Conservation (phyloP, 2,888 invertebrate genomes). For the Troides aeacus region DNA sequence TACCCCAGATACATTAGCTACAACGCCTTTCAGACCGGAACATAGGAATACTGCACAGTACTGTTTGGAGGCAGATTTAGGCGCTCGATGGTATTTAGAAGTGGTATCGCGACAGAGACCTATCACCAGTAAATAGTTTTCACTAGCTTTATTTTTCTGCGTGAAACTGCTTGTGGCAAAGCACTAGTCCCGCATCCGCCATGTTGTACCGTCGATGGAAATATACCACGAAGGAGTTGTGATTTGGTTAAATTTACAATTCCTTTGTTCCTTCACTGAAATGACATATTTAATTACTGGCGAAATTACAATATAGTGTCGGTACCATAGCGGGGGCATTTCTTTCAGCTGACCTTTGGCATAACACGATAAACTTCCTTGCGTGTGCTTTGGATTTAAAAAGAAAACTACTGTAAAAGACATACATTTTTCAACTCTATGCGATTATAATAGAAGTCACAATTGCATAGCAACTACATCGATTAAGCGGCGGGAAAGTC, state of each 20-base stretch:
- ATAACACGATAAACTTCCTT: slow-evolving; percentile 55
- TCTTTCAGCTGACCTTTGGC: slow-evolving; percentile 58
- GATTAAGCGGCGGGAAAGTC: neutral
- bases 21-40: no score
- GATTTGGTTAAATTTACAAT: neutral
- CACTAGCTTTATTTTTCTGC: no score
- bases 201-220: no score
- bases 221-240: no score
- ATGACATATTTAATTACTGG: slow-evolving; percentile 15
- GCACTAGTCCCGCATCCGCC: no score
- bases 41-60: no score
- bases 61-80: no score
- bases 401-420: slow-evolving; percentile 1
- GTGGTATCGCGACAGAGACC: no score
- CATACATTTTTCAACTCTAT: neutral
- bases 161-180: no score
- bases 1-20: no score
- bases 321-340: slow-evolving; percentile 39
- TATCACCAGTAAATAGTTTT: no score
- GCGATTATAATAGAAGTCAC: neutral
- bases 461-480: neutral
- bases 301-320: slow-evolving; percentile 25
- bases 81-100: no score
- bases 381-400: slow-evolving; percentile 26
- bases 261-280: slow-evolving; percentile 19